Evolutionary conservation across 1,140 invertebrate genomes (phyloP).

Genomic region (Rhagoletis pomonella): DNA sequence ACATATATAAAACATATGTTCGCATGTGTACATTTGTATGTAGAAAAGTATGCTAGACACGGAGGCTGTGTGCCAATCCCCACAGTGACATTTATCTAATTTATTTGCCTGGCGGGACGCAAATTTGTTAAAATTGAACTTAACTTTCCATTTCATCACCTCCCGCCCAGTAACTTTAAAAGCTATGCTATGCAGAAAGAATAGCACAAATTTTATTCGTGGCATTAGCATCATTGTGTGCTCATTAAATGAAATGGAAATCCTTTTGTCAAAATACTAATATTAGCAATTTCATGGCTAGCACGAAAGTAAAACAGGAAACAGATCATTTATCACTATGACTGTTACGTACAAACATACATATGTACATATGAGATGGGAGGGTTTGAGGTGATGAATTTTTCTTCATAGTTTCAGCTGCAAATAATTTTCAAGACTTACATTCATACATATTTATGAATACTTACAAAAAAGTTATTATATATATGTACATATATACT

Average conservation of each 20-base stretch:
- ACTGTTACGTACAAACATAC: not conserved
- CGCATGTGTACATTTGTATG: not conserved
- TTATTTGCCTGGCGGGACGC: conserved; percentile 43
- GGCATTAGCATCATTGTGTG: conserved; percentile 40
- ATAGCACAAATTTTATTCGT: not conserved
- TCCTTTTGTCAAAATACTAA: conserved; percentile 44
- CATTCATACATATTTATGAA: no score
- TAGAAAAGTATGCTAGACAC: not conserved
- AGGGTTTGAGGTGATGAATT: not conserved
- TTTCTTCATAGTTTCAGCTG: no score
- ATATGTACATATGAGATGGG: not conserved
- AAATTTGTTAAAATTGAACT: conserved; percentile 51
- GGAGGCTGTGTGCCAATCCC: conserved; percentile 2
- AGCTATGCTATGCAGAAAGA: no score
- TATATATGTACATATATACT: not conserved
- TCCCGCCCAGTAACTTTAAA: not conserved
- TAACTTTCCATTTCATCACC: not conserved
- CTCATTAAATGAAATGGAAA: conserved; percentile 52
- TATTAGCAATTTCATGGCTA: conserved; percentile 41
- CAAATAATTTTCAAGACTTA: no score
- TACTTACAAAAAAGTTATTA: no score
- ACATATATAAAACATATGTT: not conserved
- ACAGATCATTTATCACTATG: conserved; percentile 48
- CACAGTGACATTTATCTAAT: conserved; percentile 49
- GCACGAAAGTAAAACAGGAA: conserved; percentile 30